Base-by-base conservation (phyloP, 1,140 invertebrate species). In the Drosophila bifasciata region DNA sequence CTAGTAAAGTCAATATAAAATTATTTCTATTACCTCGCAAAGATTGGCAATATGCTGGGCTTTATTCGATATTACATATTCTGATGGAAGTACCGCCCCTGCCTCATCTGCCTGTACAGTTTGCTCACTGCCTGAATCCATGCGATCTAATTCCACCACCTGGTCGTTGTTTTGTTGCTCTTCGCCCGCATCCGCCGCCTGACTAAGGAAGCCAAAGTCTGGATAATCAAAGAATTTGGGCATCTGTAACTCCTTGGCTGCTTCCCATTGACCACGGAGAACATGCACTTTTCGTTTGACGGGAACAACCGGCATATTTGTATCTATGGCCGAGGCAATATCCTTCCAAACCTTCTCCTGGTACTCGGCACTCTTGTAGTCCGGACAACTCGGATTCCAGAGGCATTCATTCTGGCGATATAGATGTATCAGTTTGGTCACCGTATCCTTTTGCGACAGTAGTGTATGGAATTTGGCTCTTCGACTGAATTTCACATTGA, bases 381-480 rank as follows among this genome's bases (percentile, higher is more conserved):
- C 49, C 7, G 59, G 48, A 11, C 58, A 61, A 13, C 25, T 50
- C 3, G 46, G 57, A 50, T 60, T 60, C 57, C 57, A 60, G 3
- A 60, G 32, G 15, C 57, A 60, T 6, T 61, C 46, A 15, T 51
- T 61, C 23, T 61, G 48, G 2, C 58, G 39, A 52, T 61, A 52
- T 17, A 61, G 13, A 15, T 52, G 3, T 7, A 52, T 45, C 15
- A 61, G 17, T 16, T 39, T 25, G 4, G 16, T 16, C 11, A 51
- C 48, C 23, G 40, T 51, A n/a, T 61, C 58, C 36, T 43, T 51
- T 28, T 61, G 39, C 2, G 36, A 36, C 16, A 50, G 36, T 5
- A 60, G 9, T 8, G n/a, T 16, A 11, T 16, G 16, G 13, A 61
- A 51, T n/a, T 60, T 28, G 5, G 19, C 9, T 16, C 45, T 43